These are phyloP conservation scores for Pogonognathellus flavescens DNA, from an alignment of 1,140 invertebrate species.

Conservation along the genomic window DNA sequence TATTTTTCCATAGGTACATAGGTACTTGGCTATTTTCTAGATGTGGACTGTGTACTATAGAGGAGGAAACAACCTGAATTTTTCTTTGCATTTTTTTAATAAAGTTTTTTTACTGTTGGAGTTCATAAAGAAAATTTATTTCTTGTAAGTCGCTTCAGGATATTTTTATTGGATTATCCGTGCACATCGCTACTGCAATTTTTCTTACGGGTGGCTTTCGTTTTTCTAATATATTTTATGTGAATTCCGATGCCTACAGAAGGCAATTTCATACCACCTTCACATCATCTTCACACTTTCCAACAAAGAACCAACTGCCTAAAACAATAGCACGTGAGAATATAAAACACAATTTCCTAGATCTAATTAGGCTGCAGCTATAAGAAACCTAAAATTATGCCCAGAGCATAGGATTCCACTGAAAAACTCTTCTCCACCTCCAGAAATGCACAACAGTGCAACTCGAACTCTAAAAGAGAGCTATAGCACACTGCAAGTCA, in stretches of 20 bases:
- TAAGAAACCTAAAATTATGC: slow-evolving; percentile 6
- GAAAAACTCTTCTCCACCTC: too few relatives aligned
- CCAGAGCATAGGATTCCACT: background rate
- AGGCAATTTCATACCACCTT: slow-evolving; percentile 19
- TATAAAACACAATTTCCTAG: slow-evolving; percentile 43
- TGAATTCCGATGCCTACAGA: slow-evolving; percentile 40
- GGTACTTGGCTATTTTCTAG: too few relatives aligned
- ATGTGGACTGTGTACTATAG: background rate
- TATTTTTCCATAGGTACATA: too few relatives aligned
- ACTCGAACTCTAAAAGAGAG: too few relatives aligned
- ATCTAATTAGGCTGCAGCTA: slow-evolving; percentile 2
- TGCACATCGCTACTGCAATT: background rate
- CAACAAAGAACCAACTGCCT: background rate
- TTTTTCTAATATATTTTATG: slow-evolving; percentile 33
- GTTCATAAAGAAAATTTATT: background rate
- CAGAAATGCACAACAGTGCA: too few relatives aligned
- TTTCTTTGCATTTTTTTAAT: background rate
- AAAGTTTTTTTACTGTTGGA: background rate
- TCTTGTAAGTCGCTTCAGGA: background rate
- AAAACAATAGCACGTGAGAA: slow-evolving; percentile 16
- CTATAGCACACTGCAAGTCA: too few relatives aligned
- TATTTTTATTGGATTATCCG: slow-evolving; percentile 7
- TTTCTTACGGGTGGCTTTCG: background rate
- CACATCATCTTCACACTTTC: background rate
- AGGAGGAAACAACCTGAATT: background rate